phyloP scores from a whole-genome alignment of 2,113 vertebrate genomes.

The Plestiodon gilberti region DNA sequence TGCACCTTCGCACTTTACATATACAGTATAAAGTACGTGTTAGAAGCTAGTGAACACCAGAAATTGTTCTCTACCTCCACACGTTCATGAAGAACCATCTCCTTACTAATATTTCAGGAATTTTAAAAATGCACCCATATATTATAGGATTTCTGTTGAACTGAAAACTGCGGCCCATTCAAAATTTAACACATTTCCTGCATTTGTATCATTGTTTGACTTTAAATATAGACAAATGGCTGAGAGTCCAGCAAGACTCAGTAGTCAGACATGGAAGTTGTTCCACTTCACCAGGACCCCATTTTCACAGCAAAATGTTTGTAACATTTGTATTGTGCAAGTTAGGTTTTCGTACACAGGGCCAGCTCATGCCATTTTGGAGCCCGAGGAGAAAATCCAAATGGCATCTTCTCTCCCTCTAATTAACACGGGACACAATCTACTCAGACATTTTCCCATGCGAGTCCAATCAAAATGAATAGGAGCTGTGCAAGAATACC shows the following conservation, averaged over 20 bases:
- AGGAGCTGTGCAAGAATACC: background rate
- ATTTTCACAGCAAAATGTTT: background rate
- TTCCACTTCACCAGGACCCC: background rate
- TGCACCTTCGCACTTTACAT: background rate
- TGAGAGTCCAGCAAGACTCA: background rate
- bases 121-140: slow-evolving; percentile 11
- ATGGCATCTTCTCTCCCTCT: background rate
- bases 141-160: background rate
- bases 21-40: background rate
- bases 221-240: background rate
- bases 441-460: background rate
- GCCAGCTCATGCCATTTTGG: background rate
- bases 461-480: background rate
- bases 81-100: background rate
- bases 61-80: background rate
- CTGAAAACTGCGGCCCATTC: background rate
- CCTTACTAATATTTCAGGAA: background rate
- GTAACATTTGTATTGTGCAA: background rate
- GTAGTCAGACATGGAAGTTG: background rate
- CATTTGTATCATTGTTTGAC: background rate
- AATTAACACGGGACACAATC: background rate
- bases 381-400: background rate
- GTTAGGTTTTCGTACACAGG: background rate
- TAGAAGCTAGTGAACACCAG: slow-evolving; percentile 23
- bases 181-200: background rate